Evolutionary conservation across 2,113 vertebrate species (phyloP).

Genomic region (Panthera leo): DNA sequence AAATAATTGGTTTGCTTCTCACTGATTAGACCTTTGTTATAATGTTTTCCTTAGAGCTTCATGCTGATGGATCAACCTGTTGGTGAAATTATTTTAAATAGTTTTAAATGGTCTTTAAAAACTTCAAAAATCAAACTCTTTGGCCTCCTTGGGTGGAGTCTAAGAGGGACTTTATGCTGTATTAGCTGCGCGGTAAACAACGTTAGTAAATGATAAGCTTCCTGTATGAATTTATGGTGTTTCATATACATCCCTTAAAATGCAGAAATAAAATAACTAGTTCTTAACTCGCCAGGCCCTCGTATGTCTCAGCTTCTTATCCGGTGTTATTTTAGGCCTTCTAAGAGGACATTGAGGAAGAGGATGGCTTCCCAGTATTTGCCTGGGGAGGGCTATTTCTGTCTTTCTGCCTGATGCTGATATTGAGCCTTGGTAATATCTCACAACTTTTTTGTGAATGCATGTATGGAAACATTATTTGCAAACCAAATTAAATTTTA

Average conservation of each 20-base stretch:
- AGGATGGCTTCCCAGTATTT: not conserved
- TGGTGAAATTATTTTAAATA: not conserved
- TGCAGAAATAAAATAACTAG: not conserved
- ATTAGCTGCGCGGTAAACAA: not conserved
- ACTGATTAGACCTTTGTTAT: not conserved
- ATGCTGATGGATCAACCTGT: not conserved
- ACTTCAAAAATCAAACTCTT: not conserved
- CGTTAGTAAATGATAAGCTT: not conserved
- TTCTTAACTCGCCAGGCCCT: not conserved
- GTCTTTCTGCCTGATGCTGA: not conserved
- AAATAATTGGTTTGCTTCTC: not conserved
- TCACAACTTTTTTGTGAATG: not conserved
- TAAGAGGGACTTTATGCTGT: not conserved
- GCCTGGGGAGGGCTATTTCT: not conserved
- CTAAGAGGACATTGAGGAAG: not conserved
- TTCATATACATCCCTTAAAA: not conserved
- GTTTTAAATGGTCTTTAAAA: not conserved
- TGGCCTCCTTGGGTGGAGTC: not conserved
- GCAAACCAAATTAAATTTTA: not conserved
- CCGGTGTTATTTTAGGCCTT: not conserved
- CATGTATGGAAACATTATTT: not conserved
- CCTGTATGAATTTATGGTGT: not conserved
- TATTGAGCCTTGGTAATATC: not conserved
- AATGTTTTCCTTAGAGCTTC: not conserved
- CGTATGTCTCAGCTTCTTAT: not conserved